Evolutionary conservation across 2,888 invertebrate species (phyloP).

Genomic region (Sarcophaga variegata): DNA sequence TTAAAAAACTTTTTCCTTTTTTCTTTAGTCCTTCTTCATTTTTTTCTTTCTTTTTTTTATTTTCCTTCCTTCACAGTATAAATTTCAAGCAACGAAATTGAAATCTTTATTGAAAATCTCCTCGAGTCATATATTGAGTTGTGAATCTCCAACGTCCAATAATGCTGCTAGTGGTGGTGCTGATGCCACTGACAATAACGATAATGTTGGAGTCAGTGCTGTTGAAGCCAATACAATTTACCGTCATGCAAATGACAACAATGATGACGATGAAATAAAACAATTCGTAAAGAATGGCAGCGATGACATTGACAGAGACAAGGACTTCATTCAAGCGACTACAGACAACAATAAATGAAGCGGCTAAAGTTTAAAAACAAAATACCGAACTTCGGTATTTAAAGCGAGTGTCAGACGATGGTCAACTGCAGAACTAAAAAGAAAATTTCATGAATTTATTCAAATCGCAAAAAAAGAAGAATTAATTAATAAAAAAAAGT

Average conservation of each 20-base stretch:
- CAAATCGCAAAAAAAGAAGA: no score
- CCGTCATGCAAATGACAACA: slow-evolving; percentile 51
- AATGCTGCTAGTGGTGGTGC: neutral
- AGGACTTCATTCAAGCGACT: neutral
- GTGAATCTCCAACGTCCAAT: slow-evolving; percentile 22
- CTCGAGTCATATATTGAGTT: slow-evolving; percentile 73
- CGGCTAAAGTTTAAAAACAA: slow-evolving; percentile 37
- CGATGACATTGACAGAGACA: slow-evolving; percentile 22
- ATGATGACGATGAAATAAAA: slow-evolving; percentile 30
- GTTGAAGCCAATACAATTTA: slow-evolving; percentile 5
- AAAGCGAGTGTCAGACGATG: slow-evolving; percentile 77
- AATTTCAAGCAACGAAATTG: slow-evolving; percentile 80
- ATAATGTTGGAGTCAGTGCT: neutral
- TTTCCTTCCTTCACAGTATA: slow-evolving; percentile 74
- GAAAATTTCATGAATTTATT: neutral
- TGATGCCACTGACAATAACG: neutral
- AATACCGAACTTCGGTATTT: slow-evolving; percentile 72
- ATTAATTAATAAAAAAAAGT: no score
- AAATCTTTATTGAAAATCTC: slow-evolving; percentile 79
- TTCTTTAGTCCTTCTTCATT: slow-evolving; percentile 6
- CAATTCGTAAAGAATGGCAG: slow-evolving; percentile 7
- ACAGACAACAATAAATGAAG: neutral
- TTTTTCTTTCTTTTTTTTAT: slow-evolving; percentile 10
- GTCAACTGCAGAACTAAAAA: slow-evolving; percentile 70
- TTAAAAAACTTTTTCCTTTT: slow-evolving; percentile 5